These are phyloP conservation scores for Drosophila nigricruria DNA, from an alignment of 2,888 invertebrate genomes.

Conservation along the genomic window DNA sequence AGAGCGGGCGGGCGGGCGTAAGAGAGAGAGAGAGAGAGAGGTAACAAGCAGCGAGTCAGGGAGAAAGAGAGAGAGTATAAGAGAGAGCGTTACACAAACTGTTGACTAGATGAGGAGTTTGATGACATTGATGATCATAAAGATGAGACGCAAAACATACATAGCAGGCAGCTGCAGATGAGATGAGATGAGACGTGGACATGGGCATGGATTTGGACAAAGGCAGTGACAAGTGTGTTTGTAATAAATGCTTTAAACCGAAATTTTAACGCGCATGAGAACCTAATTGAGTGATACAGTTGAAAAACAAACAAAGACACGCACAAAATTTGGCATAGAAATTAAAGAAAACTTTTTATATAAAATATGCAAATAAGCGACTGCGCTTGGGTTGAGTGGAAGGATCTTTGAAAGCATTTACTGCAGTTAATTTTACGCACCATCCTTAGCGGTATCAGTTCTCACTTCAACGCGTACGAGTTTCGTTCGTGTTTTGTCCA, in stretches of 20 bases:
- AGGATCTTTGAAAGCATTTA: neutral
- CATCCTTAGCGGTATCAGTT: slow-evolving; percentile 86
- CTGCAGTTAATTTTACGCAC: slow-evolving; percentile 49
- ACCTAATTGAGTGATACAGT: slow-evolving; percentile 69
- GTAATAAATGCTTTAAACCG: slow-evolving; percentile 65
- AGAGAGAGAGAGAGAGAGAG: slow-evolving; percentile 24
- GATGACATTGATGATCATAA: slow-evolving; percentile 41
- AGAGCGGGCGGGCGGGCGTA: slow-evolving; percentile 2
- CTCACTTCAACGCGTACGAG: slow-evolving; percentile 91
- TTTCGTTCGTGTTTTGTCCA: slow-evolving; percentile 90
- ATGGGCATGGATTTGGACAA: slow-evolving; percentile 25
- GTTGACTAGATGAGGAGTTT: slow-evolving; percentile 38
- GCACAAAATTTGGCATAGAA: slow-evolving; percentile 54
- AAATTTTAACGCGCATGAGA: slow-evolving; percentile 82
- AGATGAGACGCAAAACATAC: slow-evolving; percentile 42
- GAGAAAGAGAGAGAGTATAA: slow-evolving; percentile 9
- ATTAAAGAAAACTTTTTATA: slow-evolving; percentile 44
- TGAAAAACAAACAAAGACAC: slow-evolving; percentile 47
- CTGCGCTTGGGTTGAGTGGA: slow-evolving; percentile 7
- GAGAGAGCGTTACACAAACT: slow-evolving; percentile 45
- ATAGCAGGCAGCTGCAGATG: slow-evolving; percentile 18
- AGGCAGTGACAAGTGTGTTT: slow-evolving; percentile 58
- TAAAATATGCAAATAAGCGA: slow-evolving; percentile 27
- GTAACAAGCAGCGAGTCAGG: slow-evolving; percentile 32
- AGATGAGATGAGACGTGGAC: slow-evolving; percentile 24